Conservation (phyloP, 2,113 vertebrate genomes). For the Misgurnus mizolepis region DNA sequence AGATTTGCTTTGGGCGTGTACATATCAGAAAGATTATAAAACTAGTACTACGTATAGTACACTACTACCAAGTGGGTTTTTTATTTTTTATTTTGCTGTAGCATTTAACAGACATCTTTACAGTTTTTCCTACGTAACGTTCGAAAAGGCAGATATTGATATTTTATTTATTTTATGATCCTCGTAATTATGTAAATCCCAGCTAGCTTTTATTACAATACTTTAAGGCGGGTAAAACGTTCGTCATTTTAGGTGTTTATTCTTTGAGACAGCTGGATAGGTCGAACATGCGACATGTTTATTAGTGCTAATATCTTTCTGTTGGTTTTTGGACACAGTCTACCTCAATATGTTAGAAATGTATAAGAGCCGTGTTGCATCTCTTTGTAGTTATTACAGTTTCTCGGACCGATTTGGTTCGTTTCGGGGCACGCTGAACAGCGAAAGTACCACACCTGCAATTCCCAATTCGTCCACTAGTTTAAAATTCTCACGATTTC, state of each 20-base stretch:
- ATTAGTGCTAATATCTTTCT: constrained; percentile 59
- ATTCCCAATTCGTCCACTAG: constrained; percentile 9
- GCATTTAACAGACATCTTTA: constrained; percentile 50
- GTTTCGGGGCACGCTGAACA: not conserved
- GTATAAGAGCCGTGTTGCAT: constrained; percentile 35
- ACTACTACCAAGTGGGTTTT: constrained; percentile 51
- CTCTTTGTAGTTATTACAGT: constrained; percentile 19
- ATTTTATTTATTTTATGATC: constrained; percentile 89
- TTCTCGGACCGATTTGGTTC: constrained; percentile 20
- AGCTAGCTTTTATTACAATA: constrained; percentile 64
- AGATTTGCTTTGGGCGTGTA: constrained; percentile 59
- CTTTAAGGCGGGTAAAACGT: constrained; percentile 53
- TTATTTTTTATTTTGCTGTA: constrained; percentile 5
- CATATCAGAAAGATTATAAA: constrained; percentile 46
- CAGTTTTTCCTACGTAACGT: constrained; percentile 81
- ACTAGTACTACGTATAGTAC: constrained; percentile 50
- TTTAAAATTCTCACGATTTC: not conserved
- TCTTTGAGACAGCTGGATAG: constrained; percentile 64
- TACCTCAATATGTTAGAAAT: constrained; percentile 86
- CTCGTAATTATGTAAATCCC: constrained; percentile 80
- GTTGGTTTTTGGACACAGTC: constrained; percentile 83
- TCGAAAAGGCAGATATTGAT: constrained; percentile 73
- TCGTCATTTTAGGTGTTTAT: constrained; percentile 68
- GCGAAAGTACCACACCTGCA: not conserved
- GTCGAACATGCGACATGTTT: constrained; percentile 66